These are phyloP conservation scores for Micoletzkya japonica DNA, from an alignment of 2,888 invertebrate genomes.

Conservation along the genomic window DNA sequence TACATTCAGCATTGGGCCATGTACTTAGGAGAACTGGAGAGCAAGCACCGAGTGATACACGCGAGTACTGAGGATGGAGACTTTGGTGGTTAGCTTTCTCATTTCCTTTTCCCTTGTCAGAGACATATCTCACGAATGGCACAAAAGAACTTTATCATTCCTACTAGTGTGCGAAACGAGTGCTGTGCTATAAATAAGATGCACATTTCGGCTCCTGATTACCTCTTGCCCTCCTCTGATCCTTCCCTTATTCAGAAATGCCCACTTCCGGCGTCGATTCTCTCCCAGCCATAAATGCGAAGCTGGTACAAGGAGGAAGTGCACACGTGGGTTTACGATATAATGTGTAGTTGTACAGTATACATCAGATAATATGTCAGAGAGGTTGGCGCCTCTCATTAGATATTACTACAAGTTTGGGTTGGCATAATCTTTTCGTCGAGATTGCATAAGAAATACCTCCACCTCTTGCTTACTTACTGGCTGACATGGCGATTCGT, in stretches of 20 bases:
- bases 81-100: conserved; percentile 31
- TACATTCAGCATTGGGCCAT: conserved; percentile 56
- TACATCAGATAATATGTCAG: background rate
- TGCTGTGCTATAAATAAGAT: background rate
- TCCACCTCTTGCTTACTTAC: background rate
- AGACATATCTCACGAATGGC: background rate
- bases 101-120: background rate
- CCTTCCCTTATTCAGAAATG: background rate
- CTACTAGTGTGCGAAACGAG: background rate
- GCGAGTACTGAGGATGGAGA: conserved; percentile 47
- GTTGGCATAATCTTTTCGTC: too few relatives aligned
- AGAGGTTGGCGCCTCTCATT: too few relatives aligned
- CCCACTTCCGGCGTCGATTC: conserved; percentile 12
- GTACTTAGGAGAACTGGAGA: conserved; percentile 44
- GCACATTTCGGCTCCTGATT: background rate
- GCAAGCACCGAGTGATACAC: conserved; percentile 40
- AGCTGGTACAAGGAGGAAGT: conserved; percentile 3
- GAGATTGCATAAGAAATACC: too few relatives aligned
- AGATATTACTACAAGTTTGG: too few relatives aligned
- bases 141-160: background rate
- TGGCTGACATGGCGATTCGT: background rate
- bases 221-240: background rate
- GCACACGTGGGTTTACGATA: conserved; percentile 17
- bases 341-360: background rate
- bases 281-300: conserved; percentile 12